Percentiles rank a stretch among this genome's conserved stretches.
Evolutionary conservation across 2,888 invertebrate species (phyloP).

Genomic region (Zygothrica quintamaculata): DNA sequence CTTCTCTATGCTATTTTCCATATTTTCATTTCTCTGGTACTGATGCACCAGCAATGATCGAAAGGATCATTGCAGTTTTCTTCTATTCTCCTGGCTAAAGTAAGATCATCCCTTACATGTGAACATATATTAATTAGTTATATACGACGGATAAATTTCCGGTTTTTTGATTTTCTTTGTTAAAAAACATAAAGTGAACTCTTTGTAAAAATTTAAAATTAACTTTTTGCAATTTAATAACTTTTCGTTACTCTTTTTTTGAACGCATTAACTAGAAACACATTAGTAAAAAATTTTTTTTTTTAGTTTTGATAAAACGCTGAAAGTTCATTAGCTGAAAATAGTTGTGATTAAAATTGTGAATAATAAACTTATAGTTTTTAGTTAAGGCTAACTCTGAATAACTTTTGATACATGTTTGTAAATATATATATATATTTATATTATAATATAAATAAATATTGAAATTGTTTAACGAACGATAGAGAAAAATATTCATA

Average conservation of each 20-base stretch:
- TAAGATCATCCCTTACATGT: no score
- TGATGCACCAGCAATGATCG: constrained; percentile 36
- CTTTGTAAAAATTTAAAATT: constrained; percentile 42
- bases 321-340: constrained; percentile 58
- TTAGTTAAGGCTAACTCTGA: constrained; percentile 69
- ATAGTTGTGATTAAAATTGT: constrained; percentile 48
- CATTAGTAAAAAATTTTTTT: no score
- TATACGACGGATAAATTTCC: constrained; percentile 2
- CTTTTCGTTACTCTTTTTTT: constrained; percentile 51
- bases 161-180: constrained; percentile 23
- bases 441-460: no score
- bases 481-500: constrained; percentile 52
- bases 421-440: constrained; percentile 17
- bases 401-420: constrained; percentile 58
- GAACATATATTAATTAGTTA: constrained; percentile 16
- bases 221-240: constrained; percentile 53
- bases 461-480: constrained; percentile 67
- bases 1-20: constrained; percentile 16
- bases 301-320: constrained; percentile 46
- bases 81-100: constrained; percentile 22
- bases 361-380: constrained; percentile 59
- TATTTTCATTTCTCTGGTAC: constrained; percentile 45
- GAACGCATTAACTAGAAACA: constrained; percentile 70
- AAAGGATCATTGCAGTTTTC: constrained; percentile 17
- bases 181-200: constrained; percentile 53